Percentiles rank a stretch among this genome's conserved stretches.
Conservation (phyloP, 2,797 vertebrate species). For the Orientallactaga sibirica region DNA sequence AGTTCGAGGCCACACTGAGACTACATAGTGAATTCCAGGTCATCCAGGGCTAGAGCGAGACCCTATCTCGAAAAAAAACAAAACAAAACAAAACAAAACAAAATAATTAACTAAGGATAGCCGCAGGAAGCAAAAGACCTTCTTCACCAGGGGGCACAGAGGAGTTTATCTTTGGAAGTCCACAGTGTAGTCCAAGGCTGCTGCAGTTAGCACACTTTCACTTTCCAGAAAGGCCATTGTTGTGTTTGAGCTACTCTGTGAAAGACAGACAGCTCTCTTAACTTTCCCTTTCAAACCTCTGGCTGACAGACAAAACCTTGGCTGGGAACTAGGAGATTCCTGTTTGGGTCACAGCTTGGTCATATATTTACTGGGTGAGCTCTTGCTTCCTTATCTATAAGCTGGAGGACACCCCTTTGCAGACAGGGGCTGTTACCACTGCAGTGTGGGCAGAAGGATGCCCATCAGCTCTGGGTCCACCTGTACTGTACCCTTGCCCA, state of each 20-base stretch:
- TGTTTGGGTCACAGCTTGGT: conserved; percentile 19
- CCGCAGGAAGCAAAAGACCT: conserved; percentile 86
- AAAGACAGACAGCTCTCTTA: neutral
- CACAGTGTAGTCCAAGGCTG: conserved; percentile 28
- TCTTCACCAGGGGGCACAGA: conserved; percentile 80
- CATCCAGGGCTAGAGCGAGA: no score
- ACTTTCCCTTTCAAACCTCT: neutral
- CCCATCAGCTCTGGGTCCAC: neutral
- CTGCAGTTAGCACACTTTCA: neutral
- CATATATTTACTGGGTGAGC: neutral
- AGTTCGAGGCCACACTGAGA: no score
- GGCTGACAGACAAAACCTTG: neutral
- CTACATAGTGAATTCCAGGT: no score
- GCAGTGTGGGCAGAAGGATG: neutral
- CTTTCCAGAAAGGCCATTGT: neutral
- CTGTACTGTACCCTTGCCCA: neutral
- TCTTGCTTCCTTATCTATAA: conserved; percentile 2
- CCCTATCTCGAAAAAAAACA: no score
- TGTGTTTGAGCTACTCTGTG: neutral
- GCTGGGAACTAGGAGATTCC: neutral
- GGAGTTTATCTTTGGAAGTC: neutral
- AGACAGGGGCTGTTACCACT: neutral
- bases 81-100: neutral
- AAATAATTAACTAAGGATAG: conserved; percentile 90
- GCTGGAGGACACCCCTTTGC: neutral